Evolutionary conservation across 2,797 vertebrate species (phyloP), one percentile per base, ranked within the genome.

Genomic region (Pyrocephalus nanus): DNA sequence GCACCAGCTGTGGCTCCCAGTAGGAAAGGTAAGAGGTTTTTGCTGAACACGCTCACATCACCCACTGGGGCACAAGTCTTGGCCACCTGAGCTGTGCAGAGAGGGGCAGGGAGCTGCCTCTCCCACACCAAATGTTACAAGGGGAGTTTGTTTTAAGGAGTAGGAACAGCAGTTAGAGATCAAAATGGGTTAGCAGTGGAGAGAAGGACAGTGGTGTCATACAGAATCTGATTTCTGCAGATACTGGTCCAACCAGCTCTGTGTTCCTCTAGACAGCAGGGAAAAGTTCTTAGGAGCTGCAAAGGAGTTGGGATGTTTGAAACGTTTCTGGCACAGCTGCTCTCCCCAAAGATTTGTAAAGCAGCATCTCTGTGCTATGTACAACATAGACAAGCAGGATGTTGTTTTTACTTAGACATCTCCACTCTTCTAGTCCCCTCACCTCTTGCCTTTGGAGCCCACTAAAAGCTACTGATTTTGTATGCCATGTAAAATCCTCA

Each of bases 21-120:
- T 47, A 90, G 66, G 83, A 96, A 96, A 97, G 97, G 98, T 98
- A 93, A 96, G 94, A 42, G 15, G 2, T 2, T 61, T 62, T 70
- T 45, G 36, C 29, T 60, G 29, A 60, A 48, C 4, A 5, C 3
- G 0, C 27, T 23, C 1, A 0, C 8, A 2, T 60, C 38, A 7
- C 23, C 53, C 27, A 2, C 15, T 25, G 51, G n/a, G 57, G 29
- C 0, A 12, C 3, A 2, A 15, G 19, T 9, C 32, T 60, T 43
- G 57, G 27, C 50, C 40, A 38, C 27, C 5, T 3, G 15, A 40
- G 16, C 25, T 73, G 18, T 14, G 40, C 18, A 7, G 66, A 55
- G 29, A n/a, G 11, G 3, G 51, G 40, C 16, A 32, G 45, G 36
- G 48, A 48, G 20, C 55, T 74, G 40, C 38, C 36, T 78, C 54